phyloP scores from a whole-genome alignment of 2,888 invertebrate species.

The Andrena dorsata region DNA sequence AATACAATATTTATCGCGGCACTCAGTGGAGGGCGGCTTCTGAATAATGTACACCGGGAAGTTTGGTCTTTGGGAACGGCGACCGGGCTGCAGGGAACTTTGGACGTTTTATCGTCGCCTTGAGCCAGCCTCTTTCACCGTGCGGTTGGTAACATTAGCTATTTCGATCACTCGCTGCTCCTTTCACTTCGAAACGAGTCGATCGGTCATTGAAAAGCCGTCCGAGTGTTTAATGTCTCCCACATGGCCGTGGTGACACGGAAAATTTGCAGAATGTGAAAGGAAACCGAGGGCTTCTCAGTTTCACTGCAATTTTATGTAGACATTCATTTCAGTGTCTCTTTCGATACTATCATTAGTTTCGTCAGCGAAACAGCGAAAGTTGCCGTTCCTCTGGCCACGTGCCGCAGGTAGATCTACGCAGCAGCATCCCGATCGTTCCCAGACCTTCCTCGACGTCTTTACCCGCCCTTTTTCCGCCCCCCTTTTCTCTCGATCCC shows the following conservation, averaged over 20 bases:
- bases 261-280: conserved; percentile 3
- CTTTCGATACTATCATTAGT: neutral
- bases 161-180: conserved; percentile 2
- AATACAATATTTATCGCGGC: conserved; percentile 63
- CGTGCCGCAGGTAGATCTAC: conserved; percentile 21
- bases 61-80: conserved; percentile 45
- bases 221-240: neutral
- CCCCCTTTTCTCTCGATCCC: conserved; percentile 32
- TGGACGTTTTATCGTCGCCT: conserved; percentile 41
- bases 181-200: neutral
- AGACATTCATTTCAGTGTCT: neutral
- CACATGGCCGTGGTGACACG: neutral
- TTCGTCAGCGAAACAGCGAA: too few species aligned
- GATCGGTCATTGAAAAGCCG: conserved; percentile 5
- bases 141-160: neutral
- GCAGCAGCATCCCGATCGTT: conserved; percentile 26
- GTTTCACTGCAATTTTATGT: neutral
- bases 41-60: conserved; percentile 65
- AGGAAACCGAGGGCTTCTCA: neutral
- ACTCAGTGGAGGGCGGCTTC: conserved; percentile 55
- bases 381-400: neutral
- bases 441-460: conserved; percentile 29
- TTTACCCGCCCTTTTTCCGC: conserved; percentile 34
- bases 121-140: conserved; percentile 19
- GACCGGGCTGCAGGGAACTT: conserved; percentile 8